Evolutionary conservation across 2,888 invertebrate genomes (phyloP).

Genomic region (Agrilus cyanescens): DNA sequence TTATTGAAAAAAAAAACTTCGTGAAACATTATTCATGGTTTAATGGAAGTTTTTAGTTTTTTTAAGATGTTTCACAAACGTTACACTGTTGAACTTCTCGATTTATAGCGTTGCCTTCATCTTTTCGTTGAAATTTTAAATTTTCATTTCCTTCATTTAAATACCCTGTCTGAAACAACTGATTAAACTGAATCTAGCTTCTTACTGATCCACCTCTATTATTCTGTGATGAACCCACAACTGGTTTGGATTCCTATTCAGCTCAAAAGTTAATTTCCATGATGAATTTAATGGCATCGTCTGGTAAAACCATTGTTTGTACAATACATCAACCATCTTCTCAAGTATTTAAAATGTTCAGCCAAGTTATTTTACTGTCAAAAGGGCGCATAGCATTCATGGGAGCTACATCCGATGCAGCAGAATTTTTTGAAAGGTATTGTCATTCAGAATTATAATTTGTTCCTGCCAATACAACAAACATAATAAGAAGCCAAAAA

Average conservation of each 20-base stretch:
- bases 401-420: conserved; percentile 55
- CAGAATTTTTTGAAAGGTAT: conserved; percentile 59
- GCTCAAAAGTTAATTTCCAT: conserved; percentile 72
- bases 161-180: no score
- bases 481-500: neutral
- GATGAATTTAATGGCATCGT: conserved; percentile 55
- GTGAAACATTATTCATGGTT: no score
- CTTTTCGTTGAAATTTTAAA: no score
- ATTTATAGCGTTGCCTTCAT: no score
- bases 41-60: no score
- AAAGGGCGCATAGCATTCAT: conserved; percentile 80
- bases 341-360: conserved; percentile 74
- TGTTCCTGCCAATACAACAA: neutral
- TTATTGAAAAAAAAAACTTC: no score
- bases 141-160: no score
- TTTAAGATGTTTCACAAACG: no score
- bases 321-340: conserved; percentile 94
- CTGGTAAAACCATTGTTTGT: conserved; percentile 78
- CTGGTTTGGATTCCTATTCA: conserved; percentile 84
- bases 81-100: no score
- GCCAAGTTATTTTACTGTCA: conserved; percentile 65
- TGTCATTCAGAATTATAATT: neutral
- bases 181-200: conserved; percentile 38
- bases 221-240: conserved; percentile 95
- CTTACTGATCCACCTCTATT: conserved; percentile 83